phyloP scores from a whole-genome alignment of 1,140 invertebrate genomes.

The Neotoxoptera formosana region DNA sequence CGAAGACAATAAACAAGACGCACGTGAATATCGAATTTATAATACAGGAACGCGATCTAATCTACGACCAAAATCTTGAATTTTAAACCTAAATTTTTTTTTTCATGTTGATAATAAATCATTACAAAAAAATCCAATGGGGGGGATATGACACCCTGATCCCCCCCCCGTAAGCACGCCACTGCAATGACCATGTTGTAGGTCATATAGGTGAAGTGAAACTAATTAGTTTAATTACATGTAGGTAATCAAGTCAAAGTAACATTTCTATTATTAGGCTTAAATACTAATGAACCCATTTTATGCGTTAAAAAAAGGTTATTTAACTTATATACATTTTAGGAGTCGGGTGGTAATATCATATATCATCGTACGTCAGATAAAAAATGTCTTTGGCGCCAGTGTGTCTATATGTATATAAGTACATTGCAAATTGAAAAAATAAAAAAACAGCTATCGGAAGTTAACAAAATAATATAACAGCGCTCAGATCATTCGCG shows the following conservation, averaged over 20 bases:
- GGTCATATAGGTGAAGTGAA: neutral
- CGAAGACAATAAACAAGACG: no score
- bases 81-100: no score
- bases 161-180: no score
- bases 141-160: no score
- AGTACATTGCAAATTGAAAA: neutral
- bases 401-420: neutral
- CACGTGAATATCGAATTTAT: no score
- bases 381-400: neutral
- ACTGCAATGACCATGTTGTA: no score
- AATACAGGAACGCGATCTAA: no score
- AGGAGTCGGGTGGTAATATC: neutral
- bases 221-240: neutral
- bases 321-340: neutral
- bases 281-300: neutral
- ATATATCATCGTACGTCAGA: neutral
- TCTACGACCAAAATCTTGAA: no score
- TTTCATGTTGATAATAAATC: no score
- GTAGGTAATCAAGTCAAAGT: neutral
- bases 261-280: neutral
- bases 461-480: neutral
- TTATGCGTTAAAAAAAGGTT: neutral
- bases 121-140: no score
- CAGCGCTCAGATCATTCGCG: neutral
- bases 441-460: neutral